Evolutionary conservation across 2,888 invertebrate genomes (phyloP).

Genomic region (Chymomyza fuscimana): DNA sequence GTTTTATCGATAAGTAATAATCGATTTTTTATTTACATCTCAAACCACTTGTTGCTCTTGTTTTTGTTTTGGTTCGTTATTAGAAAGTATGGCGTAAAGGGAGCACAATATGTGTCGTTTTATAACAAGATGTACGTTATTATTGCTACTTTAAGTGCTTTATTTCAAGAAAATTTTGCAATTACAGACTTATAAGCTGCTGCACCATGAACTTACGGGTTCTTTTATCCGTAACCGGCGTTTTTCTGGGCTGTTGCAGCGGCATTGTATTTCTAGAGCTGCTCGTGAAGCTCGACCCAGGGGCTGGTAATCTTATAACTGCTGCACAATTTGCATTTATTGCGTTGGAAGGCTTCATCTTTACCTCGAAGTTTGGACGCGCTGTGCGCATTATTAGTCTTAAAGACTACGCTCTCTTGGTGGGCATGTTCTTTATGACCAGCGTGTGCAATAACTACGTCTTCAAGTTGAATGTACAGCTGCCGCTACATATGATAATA

Average conservation of each 20-base stretch:
- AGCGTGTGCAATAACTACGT: conserved; percentile 97
- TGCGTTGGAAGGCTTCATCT: conserved; percentile 91
- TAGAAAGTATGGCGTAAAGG: not conserved
- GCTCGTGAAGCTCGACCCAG: conserved; percentile 92
- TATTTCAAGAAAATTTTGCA: not conserved
- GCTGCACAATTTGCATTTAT: conserved; percentile 96
- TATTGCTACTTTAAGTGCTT: not conserved
- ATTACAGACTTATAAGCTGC: not conserved
- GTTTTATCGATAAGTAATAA: not conserved
- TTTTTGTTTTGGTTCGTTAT: not conserved
- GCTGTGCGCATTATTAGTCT: conserved; percentile 87
- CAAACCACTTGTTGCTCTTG: conserved; percentile 4
- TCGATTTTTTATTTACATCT: not conserved
- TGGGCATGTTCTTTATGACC: conserved; percentile 93
- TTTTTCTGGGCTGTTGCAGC: conserved; percentile 91
- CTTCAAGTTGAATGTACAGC: conserved; percentile 96
- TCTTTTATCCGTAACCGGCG: conserved; percentile 84
- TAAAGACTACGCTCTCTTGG: conserved; percentile 89
- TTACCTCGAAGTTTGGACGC: conserved; percentile 90
- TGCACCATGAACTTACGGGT: conserved; percentile 81
- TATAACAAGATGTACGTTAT: not conserved
- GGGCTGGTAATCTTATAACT: conserved; percentile 96
- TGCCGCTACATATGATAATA: conserved; percentile 99
- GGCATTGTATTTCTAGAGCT: conserved; percentile 94
- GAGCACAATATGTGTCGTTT: not conserved